Conservation (phyloP, 2,113 vertebrate species). For the Nansenia antarctica region DNA sequence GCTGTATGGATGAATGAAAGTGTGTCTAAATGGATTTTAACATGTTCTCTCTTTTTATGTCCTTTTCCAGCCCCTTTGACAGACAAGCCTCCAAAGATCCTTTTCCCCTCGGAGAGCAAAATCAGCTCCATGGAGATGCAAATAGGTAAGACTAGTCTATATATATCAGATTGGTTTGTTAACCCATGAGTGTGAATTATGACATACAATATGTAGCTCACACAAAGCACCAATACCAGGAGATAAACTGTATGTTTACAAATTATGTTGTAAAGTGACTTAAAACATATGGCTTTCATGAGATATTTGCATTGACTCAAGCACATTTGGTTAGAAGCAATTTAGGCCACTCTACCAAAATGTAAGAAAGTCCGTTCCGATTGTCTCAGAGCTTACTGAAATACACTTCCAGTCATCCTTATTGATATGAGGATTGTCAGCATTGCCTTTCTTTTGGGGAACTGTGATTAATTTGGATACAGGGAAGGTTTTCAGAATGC, state of each 20-base stretch:
- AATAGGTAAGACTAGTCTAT: conserved; percentile 83
- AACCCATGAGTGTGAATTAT: no score
- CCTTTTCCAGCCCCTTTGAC: conserved; percentile 90
- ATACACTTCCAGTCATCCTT: background rate
- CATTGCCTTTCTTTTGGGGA: background rate
- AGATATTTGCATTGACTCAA: background rate
- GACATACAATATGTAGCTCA: no score
- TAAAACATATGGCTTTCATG: no score
- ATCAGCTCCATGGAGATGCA: conserved; percentile 89
- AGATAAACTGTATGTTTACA: no score
- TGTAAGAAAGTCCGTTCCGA: background rate
- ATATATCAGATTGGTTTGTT: no score
- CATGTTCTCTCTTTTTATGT: conserved; percentile 38
- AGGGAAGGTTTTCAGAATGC: background rate
- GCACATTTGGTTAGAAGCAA: background rate
- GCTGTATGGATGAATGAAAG: background rate
- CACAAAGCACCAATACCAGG: no score
- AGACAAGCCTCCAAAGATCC: conserved; percentile 96
- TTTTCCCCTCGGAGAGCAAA: conserved; percentile 90
- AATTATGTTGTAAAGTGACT: no score
- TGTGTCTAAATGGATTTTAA: conserved; percentile 3
- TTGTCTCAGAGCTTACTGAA: background rate
- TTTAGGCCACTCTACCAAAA: background rate
- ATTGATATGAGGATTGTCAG: background rate
- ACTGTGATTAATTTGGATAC: background rate